Evolutionary conservation across 1,140 invertebrate genomes (phyloP).

Genomic region (Drosophila arizonae): DNA sequence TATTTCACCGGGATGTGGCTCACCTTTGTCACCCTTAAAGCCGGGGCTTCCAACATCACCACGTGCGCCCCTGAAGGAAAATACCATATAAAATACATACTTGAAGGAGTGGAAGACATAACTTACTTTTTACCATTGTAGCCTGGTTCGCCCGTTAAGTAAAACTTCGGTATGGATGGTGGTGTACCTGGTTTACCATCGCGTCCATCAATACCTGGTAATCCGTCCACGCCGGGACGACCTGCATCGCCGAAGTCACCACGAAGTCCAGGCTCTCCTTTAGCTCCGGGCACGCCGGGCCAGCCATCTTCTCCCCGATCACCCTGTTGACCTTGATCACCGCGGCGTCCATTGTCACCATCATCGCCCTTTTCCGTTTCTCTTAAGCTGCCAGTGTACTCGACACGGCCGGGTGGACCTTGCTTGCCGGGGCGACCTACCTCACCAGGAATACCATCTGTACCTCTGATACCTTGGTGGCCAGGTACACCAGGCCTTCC

Average conservation of each 20-base stretch:
- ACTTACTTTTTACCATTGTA: slow-evolving; percentile 77
- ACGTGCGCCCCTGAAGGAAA: slow-evolving; percentile 76
- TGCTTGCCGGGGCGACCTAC: slow-evolving; percentile 68
- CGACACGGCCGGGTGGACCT: slow-evolving; percentile 53
- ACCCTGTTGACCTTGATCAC: slow-evolving; percentile 83
- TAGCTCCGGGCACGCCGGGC: slow-evolving; percentile 80
- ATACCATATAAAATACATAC: neutral
- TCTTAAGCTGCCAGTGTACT: neutral
- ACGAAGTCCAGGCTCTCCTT: slow-evolving; percentile 83
- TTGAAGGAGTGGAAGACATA: neutral
- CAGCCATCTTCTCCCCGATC: slow-evolving; percentile 69
- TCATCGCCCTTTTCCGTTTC: slow-evolving; percentile 43
- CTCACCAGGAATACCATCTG: slow-evolving; percentile 70
- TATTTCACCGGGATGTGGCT: slow-evolving; percentile 81
- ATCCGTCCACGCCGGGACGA: slow-evolving; percentile 83
- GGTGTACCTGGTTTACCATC: slow-evolving; percentile 83
- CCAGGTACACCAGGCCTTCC: slow-evolving; percentile 84
- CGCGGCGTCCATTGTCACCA: slow-evolving; percentile 83
- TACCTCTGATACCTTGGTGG: slow-evolving; percentile 83
- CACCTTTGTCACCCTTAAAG: slow-evolving; percentile 84
- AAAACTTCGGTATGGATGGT: slow-evolving; percentile 81
- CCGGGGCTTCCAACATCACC: slow-evolving; percentile 84
- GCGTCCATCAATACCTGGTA: slow-evolving; percentile 83
- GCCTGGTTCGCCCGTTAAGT: slow-evolving; percentile 83
- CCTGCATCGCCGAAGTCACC: slow-evolving; percentile 84